Base-by-base conservation (phyloP, 1,140 invertebrate genomes). In the Oryctes rhinoceros region DNA sequence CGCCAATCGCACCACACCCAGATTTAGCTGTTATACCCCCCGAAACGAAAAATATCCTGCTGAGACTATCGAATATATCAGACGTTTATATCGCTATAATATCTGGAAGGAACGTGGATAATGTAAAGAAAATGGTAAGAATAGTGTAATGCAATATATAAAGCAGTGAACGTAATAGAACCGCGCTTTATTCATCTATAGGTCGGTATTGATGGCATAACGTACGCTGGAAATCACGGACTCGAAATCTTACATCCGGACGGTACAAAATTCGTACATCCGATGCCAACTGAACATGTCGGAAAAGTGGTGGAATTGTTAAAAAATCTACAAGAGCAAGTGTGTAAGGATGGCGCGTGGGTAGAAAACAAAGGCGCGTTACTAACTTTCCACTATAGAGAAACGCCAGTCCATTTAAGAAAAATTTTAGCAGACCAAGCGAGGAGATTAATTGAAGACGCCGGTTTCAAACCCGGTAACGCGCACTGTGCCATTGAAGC, bases 141-240 rank as follows among this genome's bases (percentile, higher is more conserved):
- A 76, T 80, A 20, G 0, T 47, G 15, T 44, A 75, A 3, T 62
- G 10, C 6, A 9, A 62, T 77, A 4, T 13, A 53, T 1, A 53
- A 53, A 53, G 65, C 18, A 67, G 30, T 78, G 18, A 2, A 30
- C 24, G 2, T 30, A 30, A 30, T 30, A 30, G 24, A 30, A 30
- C 24, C 24, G 24, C 24, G 11, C 20, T 53, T 5, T 47, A 20
- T 80, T 67, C 53, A 62, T 39, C 18, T 83, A 85, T 44, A 91
- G 91, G 92, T 97, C 39, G 95, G 95, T 3, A 96, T 97, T 81
- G 94, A 96, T 81, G 94, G 94, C 76, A 96, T 97, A 20, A 97
- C 96, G 0, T 97, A 97, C 85, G 96, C 96, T 1, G 96, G 96
- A 18, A 97, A 95, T 88, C 96, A 97, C 86, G 96, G 96, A 10